phyloP scores from a whole-genome alignment of 2,113 vertebrate genomes.

The Tringa solitaria region DNA sequence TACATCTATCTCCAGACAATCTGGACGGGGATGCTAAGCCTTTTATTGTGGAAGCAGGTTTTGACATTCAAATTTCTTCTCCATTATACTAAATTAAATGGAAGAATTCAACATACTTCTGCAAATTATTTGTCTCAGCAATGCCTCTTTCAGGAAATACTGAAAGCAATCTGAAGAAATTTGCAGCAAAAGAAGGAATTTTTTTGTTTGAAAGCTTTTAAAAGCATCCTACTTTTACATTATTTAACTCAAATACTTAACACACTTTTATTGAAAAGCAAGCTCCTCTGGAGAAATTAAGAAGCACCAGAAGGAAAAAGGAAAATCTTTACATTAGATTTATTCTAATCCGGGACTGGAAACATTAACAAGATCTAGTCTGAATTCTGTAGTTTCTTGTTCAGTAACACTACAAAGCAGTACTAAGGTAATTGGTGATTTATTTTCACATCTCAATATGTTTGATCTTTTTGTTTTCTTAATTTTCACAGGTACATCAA shows the following conservation, averaged over 20 bases:
- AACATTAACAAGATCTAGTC: background rate
- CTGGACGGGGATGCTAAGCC: background rate
- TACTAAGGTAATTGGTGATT: background rate
- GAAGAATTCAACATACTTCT: background rate
- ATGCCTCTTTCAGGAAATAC: background rate
- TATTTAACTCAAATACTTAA: background rate
- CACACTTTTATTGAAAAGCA: background rate
- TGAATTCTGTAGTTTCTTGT: background rate
- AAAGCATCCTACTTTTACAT: background rate
- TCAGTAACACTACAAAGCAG: background rate
- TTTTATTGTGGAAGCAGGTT: background rate
- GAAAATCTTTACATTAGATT: background rate
- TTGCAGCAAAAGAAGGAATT: background rate
- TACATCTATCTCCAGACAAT: background rate
- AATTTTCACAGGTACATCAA: background rate
- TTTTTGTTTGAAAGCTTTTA: background rate
- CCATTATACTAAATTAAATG: background rate
- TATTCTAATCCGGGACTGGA: background rate
- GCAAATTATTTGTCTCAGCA: background rate
- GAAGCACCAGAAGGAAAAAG: background rate
- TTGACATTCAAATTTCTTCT: background rate
- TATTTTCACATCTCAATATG: background rate
- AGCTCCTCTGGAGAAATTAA: background rate
- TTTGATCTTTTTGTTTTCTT: background rate
- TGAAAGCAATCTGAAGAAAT: background rate